Percentiles rank a stretch among this genome's conserved stretches.
phyloP scores from a whole-genome alignment of 2,888 invertebrate genomes.

The Cynaeus angustus region DNA sequence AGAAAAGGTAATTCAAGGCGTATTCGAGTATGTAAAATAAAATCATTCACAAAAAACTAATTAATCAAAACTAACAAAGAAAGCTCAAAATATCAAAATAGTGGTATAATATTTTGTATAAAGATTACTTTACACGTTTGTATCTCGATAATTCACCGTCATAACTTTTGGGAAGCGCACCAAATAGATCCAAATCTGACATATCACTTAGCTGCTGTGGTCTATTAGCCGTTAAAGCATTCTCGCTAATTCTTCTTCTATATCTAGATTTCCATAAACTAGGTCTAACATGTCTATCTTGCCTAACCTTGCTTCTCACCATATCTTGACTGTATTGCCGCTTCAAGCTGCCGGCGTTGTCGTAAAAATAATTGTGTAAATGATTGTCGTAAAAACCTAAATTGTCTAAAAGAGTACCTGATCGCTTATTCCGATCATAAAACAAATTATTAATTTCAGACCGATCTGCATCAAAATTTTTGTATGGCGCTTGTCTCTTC shows the following conservation, averaged over 20 bases:
- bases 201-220: conserved; percentile 62
- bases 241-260: conserved; percentile 54
- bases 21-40: too few species aligned
- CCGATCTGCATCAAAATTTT: background rate
- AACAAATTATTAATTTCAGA: conserved; percentile 1
- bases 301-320: background rate
- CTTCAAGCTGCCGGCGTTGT: conserved; percentile 27
- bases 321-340: conserved; percentile 17
- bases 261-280: conserved; percentile 42
- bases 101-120: background rate
- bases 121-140: conserved; percentile 66
- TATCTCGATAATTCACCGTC: conserved; percentile 68
- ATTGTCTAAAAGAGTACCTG: background rate
- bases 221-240: conserved; percentile 51
- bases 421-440: conserved; percentile 35
- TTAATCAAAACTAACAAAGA: too few species aligned
- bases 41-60: too few species aligned
- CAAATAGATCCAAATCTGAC: conserved; percentile 69
- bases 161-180: conserved; percentile 69
- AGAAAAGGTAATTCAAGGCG: too few species aligned
- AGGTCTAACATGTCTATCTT: background rate
- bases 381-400: background rate
- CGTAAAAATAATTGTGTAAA: conserved; percentile 24
- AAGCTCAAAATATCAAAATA: too few species aligned
- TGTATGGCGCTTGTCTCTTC: conserved; percentile 10